Conservation (phyloP, 2,797 vertebrate genomes). For the Sciaenops ocellatus region DNA sequence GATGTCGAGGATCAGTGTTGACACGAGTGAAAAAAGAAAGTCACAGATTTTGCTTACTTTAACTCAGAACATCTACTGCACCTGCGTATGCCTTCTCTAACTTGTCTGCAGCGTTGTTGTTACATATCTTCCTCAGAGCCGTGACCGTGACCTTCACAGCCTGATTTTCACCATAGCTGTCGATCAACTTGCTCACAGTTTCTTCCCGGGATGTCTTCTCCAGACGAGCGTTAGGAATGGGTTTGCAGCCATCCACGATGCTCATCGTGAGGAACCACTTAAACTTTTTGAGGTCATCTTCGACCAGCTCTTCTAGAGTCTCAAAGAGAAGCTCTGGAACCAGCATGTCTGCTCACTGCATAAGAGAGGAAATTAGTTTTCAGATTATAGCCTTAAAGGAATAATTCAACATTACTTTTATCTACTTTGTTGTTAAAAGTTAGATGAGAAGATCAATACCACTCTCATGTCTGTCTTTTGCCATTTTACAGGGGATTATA, state of each 20-base stretch:
- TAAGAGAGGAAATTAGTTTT: neutral
- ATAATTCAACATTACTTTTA: neutral
- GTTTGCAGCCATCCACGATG: rapidly evolving
- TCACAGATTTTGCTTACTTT: neutral
- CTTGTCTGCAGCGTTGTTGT: neutral
- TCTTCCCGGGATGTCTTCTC: rapidly evolving
- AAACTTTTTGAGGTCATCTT: neutral
- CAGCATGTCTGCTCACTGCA: constrained; percentile 46
- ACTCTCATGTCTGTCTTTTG: neutral
- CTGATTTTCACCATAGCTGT: rapidly evolving
- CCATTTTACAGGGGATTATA: too few relatives aligned
- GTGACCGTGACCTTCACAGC: constrained; percentile 13
- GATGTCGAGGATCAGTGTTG: neutral
- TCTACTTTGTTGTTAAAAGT: neutral
- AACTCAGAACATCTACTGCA: neutral
- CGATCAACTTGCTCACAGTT: neutral
- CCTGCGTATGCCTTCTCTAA: neutral
- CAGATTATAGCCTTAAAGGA: neutral
- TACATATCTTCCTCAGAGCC: constrained; percentile 38
- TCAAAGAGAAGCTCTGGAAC: neutral
- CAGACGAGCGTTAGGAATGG: neutral
- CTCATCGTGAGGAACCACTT: neutral
- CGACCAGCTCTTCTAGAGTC: neutral
- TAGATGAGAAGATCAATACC: neutral
- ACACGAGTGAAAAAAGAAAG: neutral